These are phyloP conservation scores for Naso thynnoides DNA, from an alignment of 2,797 vertebrate genomes.

Conservation along the genomic window DNA sequence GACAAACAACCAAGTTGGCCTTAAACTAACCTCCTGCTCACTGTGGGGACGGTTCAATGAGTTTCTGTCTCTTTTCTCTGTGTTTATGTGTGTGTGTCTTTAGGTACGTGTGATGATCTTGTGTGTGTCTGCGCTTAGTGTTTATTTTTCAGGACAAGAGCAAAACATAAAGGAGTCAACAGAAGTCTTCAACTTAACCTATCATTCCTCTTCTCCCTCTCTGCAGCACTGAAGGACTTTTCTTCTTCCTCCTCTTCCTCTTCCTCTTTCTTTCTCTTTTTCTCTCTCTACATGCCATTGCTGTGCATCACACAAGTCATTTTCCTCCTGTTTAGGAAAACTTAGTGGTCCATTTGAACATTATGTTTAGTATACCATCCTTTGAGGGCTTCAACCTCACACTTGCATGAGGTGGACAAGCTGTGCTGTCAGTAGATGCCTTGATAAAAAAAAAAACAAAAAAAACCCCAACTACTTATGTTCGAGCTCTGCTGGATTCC, in stretches of 20 bases:
- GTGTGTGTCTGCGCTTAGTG: conserved; percentile 46
- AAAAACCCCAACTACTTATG: too few relatives aligned
- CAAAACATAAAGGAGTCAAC: conserved; percentile 56
- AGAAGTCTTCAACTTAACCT: conserved; percentile 51
- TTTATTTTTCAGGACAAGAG: conserved; percentile 74
- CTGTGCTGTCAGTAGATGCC: conserved; percentile 23
- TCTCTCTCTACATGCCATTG: conserved; percentile 32
- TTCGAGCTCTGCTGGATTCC: conserved; percentile 27
- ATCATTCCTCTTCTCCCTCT: conserved; percentile 44
- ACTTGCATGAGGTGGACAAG: conserved; percentile 22
- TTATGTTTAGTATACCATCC: conserved; percentile 24
- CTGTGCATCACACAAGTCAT: conserved; percentile 48
- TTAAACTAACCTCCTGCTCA: conserved; percentile 74
- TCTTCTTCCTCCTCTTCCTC: not conserved
- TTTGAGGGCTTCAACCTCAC: conserved; percentile 17
- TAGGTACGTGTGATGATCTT: conserved; percentile 43
- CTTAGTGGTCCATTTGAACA: conserved; percentile 32
- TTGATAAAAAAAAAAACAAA: conserved; percentile 24
- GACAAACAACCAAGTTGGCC: conserved; percentile 77
- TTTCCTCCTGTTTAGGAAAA: conserved; percentile 28
- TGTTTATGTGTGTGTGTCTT: conserved; percentile 40
- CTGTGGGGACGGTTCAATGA: conserved; percentile 67
- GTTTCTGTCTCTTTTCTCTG: conserved; percentile 65
- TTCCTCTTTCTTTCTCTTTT: conserved; percentile 30
- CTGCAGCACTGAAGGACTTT: conserved; percentile 44